These are phyloP conservation scores for Griposia aprilina DNA, from an alignment of 2,888 invertebrate genomes.

Conservation along the genomic window DNA sequence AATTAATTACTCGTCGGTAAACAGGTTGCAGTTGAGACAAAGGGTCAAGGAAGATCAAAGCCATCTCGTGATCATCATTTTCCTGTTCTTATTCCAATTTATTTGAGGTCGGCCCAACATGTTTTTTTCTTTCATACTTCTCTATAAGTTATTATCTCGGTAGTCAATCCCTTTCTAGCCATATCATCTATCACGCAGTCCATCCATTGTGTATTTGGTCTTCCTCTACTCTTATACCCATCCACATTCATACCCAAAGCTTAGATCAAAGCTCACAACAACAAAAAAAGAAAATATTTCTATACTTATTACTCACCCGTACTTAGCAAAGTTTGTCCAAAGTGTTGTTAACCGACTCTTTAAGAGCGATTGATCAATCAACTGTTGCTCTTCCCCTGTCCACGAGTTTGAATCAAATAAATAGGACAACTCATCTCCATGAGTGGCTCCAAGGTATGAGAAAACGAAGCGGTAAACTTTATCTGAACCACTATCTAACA, in stretches of 20 bases:
- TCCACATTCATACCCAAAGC: no score
- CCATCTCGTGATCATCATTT: not conserved
- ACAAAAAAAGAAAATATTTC: not conserved
- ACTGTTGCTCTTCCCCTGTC: constrained; percentile 36
- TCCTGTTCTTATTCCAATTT: no score
- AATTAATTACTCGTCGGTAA: no score
- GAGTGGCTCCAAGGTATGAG: constrained; percentile 49
- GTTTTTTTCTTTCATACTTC: no score
- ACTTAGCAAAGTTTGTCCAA: constrained; percentile 68
- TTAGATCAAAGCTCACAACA: no score
- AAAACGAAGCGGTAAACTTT: constrained; percentile 43
- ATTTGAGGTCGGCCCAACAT: no score
- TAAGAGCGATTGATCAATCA: constrained; percentile 6
- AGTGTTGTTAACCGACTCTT: constrained; percentile 48
- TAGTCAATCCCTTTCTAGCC: no score
- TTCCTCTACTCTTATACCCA: no score
- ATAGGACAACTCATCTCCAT: constrained; percentile 55
- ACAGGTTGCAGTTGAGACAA: not conserved
- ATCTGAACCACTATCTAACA: constrained; percentile 30
- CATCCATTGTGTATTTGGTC: no score
- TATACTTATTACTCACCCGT: constrained; percentile 17
- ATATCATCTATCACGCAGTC: no score
- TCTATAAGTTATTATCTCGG: no score
- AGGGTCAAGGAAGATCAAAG: no score
- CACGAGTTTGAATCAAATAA: constrained; percentile 40